Evolutionary conservation across 2,113 vertebrate genomes (phyloP).

Genomic region (Heterotis niloticus): DNA sequence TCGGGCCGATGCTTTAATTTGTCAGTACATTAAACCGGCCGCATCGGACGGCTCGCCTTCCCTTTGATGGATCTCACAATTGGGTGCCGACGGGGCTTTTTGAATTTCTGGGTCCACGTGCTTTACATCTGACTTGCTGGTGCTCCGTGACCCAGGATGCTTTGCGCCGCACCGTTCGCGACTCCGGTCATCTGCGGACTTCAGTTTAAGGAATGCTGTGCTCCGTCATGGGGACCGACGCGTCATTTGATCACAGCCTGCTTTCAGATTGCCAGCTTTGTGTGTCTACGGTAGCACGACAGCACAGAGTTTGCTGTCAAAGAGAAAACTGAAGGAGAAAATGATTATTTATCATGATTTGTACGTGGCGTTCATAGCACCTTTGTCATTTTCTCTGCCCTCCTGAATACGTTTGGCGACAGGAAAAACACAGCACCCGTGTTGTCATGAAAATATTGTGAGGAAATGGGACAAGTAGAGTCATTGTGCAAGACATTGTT

Average conservation of each 20-base stretch:
- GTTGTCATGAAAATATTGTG: neutral
- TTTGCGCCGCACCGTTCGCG: neutral
- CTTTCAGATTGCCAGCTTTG: neutral
- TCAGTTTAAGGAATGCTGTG: neutral
- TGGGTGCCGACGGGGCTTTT: too few species aligned
- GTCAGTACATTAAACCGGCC: neutral
- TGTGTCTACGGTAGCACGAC: too few species aligned
- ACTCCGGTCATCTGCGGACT: neutral
- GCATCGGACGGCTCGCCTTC: too few species aligned
- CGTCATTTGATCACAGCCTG: neutral
- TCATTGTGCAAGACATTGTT: slow-evolving; percentile 1
- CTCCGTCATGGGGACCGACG: neutral
- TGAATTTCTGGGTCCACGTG: too few species aligned
- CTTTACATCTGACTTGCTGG: too few species aligned
- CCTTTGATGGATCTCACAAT: neutral
- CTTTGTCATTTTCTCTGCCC: neutral
- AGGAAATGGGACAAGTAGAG: neutral
- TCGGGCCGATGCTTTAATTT: neutral
- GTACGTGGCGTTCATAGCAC: too few species aligned
- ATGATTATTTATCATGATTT: neutral
- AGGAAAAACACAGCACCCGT: neutral
- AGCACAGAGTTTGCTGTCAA: neutral
- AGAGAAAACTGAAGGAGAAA: neutral
- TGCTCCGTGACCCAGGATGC: neutral
- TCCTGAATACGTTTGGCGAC: neutral